phyloP scores from a whole-genome alignment of 2,888 invertebrate genomes.

The Cephus sareptanus region DNA sequence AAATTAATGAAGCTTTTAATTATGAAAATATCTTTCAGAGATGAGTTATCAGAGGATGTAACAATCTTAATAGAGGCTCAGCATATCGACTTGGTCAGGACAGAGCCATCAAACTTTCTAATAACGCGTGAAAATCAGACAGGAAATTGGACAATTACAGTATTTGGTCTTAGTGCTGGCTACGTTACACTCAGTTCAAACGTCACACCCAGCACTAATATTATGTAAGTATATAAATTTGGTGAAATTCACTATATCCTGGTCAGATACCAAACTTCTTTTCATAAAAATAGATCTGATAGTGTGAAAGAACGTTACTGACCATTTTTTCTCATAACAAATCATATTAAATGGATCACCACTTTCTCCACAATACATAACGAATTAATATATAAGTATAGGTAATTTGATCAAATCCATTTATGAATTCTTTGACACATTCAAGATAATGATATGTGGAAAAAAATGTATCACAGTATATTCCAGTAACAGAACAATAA shows the following conservation, averaged over 20 bases:
- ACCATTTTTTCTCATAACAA: neutral
- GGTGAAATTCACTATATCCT: neutral
- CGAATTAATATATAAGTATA: neutral
- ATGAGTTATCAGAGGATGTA: conserved; percentile 55
- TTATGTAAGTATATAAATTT: conserved; percentile 62
- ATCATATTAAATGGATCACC: neutral
- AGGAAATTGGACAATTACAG: conserved; percentile 65
- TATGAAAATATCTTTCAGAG: neutral
- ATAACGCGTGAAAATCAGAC: conserved; percentile 61
- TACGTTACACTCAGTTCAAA: conserved; percentile 75
- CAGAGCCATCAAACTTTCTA: conserved; percentile 68
- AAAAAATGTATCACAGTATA: no score
- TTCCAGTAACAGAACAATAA: neutral
- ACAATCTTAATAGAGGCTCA: conserved; percentile 71
- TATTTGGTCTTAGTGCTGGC: conserved; percentile 76
- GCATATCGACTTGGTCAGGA: conserved; percentile 73
- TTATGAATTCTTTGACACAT: neutral
- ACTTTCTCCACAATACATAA: no score
- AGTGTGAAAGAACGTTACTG: neutral
- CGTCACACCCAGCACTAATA: conserved; percentile 68
- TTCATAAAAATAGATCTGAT: neutral
- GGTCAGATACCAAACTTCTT: neutral
- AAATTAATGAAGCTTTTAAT: neutral
- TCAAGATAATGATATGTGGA: neutral
- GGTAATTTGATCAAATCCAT: neutral